These are phyloP conservation scores for Conus canariensis DNA, from an alignment of 2,888 invertebrate genomes.

Conservation along the genomic window DNA sequence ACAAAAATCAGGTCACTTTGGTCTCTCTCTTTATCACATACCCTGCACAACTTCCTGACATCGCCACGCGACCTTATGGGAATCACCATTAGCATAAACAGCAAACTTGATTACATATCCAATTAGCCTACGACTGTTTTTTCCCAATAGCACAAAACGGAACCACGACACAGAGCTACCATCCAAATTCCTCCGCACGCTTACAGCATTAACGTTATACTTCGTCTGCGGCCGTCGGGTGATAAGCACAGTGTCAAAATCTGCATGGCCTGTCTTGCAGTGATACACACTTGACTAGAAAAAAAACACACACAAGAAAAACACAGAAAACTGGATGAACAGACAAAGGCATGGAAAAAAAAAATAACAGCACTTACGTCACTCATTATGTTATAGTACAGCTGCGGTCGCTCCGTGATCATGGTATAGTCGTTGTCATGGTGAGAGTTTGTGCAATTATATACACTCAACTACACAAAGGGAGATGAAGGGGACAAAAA, in stretches of 20 bases:
- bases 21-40: no score
- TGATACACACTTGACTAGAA: slow-evolving; percentile 83
- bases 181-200: background rate
- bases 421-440: slow-evolving; percentile 39
- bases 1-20: no score
- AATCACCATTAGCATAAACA: background rate
- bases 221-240: slow-evolving; percentile 45
- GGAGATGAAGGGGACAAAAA: background rate
- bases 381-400: slow-evolving; percentile 9
- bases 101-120: background rate
- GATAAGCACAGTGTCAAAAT: slow-evolving; percentile 47
- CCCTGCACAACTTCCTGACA: no score
- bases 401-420: slow-evolving; percentile 31
- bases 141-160: background rate
- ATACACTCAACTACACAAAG: slow-evolving; percentile 79
- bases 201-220: slow-evolving; percentile 40
- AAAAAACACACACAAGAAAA: background rate
- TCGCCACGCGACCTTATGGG: no score
- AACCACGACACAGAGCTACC: background rate
- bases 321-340: background rate
- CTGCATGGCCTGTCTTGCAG: slow-evolving; percentile 77
- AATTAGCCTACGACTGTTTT: background rate
- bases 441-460: slow-evolving; percentile 34
- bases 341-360: background rate
- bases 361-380: slow-evolving; percentile 22